Evolutionary conservation across 2,113 vertebrate genomes (phyloP).

Genomic region (Sorex fumeus): DNA sequence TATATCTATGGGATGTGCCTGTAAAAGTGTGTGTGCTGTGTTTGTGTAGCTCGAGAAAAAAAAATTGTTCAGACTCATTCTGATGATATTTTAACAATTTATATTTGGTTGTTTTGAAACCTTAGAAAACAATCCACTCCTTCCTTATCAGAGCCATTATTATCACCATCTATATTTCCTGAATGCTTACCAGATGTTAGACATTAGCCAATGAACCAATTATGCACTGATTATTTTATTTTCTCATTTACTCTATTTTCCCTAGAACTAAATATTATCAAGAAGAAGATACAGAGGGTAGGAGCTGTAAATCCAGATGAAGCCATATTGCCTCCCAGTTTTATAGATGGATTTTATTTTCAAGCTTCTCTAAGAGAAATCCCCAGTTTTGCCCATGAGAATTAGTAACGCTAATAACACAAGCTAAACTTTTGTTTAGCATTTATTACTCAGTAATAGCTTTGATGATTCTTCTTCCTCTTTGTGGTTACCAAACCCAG

Average conservation of each 20-base stretch:
- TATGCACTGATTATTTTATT: background rate
- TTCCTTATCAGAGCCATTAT: background rate
- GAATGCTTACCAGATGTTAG: background rate
- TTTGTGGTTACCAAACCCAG: background rate
- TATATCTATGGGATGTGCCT: background rate
- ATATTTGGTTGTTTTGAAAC: background rate
- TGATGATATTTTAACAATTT: background rate
- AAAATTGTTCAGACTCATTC: background rate
- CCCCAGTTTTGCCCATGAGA: constrained; percentile 27
- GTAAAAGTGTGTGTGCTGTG: background rate
- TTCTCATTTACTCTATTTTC: constrained; percentile 57
- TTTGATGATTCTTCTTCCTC: background rate
- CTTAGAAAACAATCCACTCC: background rate
- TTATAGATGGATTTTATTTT: background rate
- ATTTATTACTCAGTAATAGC: background rate
- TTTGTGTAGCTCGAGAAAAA: background rate
- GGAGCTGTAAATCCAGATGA: background rate
- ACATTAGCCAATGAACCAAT: background rate
- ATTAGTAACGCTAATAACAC: background rate
- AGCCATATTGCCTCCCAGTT: background rate
- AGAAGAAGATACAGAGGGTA: background rate
- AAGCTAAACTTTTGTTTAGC: background rate
- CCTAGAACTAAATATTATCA: constrained; percentile 46
- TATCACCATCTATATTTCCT: background rate
- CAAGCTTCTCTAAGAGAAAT: background rate